These are phyloP conservation scores for Hystrix cristata DNA, from an alignment of 2,113 vertebrate genomes.

Conservation along the genomic window DNA sequence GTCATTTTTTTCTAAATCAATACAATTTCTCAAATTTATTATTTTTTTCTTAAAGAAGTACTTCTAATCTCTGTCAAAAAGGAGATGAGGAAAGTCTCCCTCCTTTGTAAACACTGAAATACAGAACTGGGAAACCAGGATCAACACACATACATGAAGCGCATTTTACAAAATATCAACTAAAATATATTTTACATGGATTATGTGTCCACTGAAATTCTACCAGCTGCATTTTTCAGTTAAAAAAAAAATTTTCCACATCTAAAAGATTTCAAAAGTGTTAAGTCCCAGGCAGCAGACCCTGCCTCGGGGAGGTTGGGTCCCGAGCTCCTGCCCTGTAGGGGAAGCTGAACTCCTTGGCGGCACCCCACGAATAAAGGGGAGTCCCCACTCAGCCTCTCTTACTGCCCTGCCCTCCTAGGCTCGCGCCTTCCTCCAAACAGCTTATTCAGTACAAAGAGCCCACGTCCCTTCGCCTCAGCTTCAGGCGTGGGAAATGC, in stretches of 20 bases:
- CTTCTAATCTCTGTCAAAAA: slow-evolving; percentile 93
- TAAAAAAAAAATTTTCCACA: slow-evolving; percentile 91
- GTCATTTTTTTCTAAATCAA: slow-evolving; percentile 89
- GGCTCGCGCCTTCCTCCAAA: slow-evolving; percentile 12
- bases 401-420: not conserved
- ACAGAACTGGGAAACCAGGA: slow-evolving; percentile 91
- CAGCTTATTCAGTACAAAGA: slow-evolving; percentile 66
- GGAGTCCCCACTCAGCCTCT: not conserved
- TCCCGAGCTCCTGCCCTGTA: not conserved
- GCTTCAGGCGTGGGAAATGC: slow-evolving; percentile 17
- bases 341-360: not conserved
- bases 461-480: slow-evolving; percentile 5
- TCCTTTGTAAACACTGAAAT: slow-evolving; percentile 93
- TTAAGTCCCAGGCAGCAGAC: slow-evolving; percentile 83
- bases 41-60: slow-evolving; percentile 89
- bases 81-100: slow-evolving; percentile 88
- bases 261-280: slow-evolving; percentile 92
- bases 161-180: slow-evolving; percentile 93
- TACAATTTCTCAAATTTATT: slow-evolving; percentile 92
- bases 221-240: slow-evolving; percentile 90
- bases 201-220: slow-evolving; percentile 91
- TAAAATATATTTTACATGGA: slow-evolving; percentile 93
- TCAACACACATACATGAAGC: slow-evolving; percentile 91
- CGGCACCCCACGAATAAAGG: not conserved
- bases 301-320: not conserved